A percentile compares a stretch with the other conserved stretches of the same genome.
Conservation (phyloP, 1,140 invertebrate genomes). For the Pogonus chalceus region DNA sequence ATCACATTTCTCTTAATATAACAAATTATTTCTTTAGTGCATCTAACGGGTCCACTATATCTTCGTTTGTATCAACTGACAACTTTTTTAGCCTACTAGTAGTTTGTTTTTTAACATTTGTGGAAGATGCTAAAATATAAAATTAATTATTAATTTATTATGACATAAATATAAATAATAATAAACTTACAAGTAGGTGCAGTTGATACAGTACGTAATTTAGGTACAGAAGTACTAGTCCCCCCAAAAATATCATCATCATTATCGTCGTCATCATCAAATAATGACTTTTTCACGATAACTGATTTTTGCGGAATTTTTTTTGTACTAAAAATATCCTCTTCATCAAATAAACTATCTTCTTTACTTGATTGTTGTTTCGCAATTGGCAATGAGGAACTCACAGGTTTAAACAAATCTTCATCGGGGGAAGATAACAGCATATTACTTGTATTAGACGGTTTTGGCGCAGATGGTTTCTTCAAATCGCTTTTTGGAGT, state of each 20-base stretch:
- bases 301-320: constrained; percentile 12
- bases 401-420: neutral
- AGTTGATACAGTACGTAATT: neutral
- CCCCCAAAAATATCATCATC: constrained; percentile 19
- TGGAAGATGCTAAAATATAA: neutral
- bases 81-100: neutral
- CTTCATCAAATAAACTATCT: constrained; percentile 9
- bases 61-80: neutral
- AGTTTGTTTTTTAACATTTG: neutral
- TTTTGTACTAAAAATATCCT: constrained; percentile 15
- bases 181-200: neutral
- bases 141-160: neutral
- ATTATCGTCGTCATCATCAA: constrained; percentile 16
- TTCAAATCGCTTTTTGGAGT: neutral
- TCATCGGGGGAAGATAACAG: neutral
- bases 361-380: too few relatives aligned
- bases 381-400: neutral
- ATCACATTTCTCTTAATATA: neutral
- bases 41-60: neutral
- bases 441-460: neutral
- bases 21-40: neutral
- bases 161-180: neutral
- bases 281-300: constrained; percentile 15
- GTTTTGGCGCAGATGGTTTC: neutral
- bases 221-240: neutral